These are phyloP conservation scores for Aphrophora alni DNA, from an alignment of 2,888 invertebrate genomes.

Conservation along the genomic window DNA sequence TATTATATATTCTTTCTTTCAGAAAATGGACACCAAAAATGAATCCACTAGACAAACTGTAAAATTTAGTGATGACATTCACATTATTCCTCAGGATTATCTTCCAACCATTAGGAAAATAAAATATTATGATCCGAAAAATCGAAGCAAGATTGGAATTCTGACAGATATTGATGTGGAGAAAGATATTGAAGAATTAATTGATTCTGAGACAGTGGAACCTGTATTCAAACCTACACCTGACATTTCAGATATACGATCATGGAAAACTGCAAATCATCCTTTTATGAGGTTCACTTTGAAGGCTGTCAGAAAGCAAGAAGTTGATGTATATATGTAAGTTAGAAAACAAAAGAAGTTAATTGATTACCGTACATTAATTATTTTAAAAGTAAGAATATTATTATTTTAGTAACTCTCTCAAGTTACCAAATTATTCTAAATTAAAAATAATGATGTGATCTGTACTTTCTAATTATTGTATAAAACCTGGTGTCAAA, in stretches of 20 bases:
- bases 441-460: background rate
- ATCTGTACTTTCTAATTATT: no score
- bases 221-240: conserved; percentile 15
- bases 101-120: background rate
- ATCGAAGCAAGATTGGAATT: background rate
- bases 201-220: background rate
- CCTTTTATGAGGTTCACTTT: conserved; percentile 23
- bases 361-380: no score
- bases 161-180: background rate
- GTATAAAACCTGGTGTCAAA: no score
- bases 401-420: no score
- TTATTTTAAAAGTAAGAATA: background rate
- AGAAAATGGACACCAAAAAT: background rate
- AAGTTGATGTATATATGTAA: conserved; percentile 31
- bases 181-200: conserved; percentile 7
- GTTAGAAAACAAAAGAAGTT: background rate
- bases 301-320: conserved; percentile 16
- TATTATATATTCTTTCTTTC: background rate
- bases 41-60: background rate
- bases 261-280: background rate
- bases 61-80: background rate
- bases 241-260: conserved; percentile 24
- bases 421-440: background rate
- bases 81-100: background rate
- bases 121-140: background rate